Conservation (phyloP, 2,113 vertebrate species). For the Ageneiosus marmoratus region DNA sequence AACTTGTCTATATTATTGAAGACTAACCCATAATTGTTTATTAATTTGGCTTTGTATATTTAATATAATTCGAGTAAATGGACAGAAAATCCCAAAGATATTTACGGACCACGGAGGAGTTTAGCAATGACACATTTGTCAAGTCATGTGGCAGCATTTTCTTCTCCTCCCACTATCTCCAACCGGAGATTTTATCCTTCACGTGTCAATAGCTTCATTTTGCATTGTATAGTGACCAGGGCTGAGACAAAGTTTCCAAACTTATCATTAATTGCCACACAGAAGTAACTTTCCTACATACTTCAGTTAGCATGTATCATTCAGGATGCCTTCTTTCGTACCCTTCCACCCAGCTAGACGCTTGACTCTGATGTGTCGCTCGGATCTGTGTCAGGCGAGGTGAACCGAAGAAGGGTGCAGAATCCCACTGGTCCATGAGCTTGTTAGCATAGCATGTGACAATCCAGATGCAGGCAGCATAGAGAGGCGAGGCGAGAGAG, state of each 20-base stretch:
- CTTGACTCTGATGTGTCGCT: slow-evolving; percentile 32
- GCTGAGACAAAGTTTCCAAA: slow-evolving; percentile 64
- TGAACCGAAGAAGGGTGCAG: slow-evolving; percentile 39
- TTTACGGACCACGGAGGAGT: slow-evolving; percentile 62
- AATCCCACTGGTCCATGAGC: slow-evolving; percentile 66
- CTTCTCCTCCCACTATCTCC: slow-evolving; percentile 55
- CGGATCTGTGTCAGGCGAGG: slow-evolving; percentile 42
- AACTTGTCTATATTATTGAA: slow-evolving; percentile 67
- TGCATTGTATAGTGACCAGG: slow-evolving; percentile 59
- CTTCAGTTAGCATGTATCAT: background rate
- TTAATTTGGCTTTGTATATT: slow-evolving; percentile 64
- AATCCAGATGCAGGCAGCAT: slow-evolving; percentile 58
- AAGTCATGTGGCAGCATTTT: slow-evolving; percentile 62
- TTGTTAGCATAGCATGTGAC: slow-evolving; percentile 71
- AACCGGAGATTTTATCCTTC: slow-evolving; percentile 56
- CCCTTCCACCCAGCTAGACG: background rate
- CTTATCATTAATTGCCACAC: slow-evolving; percentile 71
- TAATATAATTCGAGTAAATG: slow-evolving; percentile 68
- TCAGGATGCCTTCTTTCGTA: background rate
- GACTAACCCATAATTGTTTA: slow-evolving; percentile 57
- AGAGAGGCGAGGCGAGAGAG: slow-evolving; percentile 40
- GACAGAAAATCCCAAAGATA: slow-evolving; percentile 66
- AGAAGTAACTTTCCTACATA: background rate
- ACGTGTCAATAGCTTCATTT: slow-evolving; percentile 61
- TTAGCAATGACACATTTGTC: slow-evolving; percentile 51